Percentiles rank a stretch among this genome's conserved stretches.
phyloP scores from a whole-genome alignment of 1,140 invertebrate genomes.

The Paralvinella palmiformis region DNA sequence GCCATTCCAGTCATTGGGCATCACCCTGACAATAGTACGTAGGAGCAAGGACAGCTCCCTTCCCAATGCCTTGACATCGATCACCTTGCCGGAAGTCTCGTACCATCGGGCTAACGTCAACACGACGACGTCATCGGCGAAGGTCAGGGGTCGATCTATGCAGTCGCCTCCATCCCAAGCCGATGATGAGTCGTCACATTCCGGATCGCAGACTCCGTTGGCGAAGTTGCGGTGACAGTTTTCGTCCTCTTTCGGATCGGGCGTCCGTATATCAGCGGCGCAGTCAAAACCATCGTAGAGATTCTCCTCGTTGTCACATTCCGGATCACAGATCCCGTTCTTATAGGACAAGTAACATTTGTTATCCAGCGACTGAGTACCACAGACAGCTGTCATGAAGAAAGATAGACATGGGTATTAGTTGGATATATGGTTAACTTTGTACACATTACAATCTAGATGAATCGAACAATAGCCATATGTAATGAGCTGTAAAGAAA shows the following conservation, averaged over 20 bases:
- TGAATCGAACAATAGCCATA: no score
- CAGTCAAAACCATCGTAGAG: constrained; percentile 14
- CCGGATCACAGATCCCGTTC: constrained; percentile 6
- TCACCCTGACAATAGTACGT: not conserved
- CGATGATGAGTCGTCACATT: not conserved
- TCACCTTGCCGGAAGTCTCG: not conserved
- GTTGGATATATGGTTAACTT: no score
- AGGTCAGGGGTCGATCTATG: not conserved
- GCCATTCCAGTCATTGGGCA: not conserved
- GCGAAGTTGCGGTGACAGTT: constrained; percentile 1
- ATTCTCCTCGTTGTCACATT: not conserved
- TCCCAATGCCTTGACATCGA: not conserved
- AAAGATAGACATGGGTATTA: no score
- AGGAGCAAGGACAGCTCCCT: not conserved
- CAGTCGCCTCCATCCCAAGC: constrained; percentile 11
- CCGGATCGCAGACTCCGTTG: constrained; percentile 11
- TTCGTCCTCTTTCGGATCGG: not conserved
- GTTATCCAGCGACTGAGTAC: not conserved
- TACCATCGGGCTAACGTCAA: constrained; percentile 1
- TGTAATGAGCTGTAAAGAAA: no score
- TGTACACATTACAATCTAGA: no score
- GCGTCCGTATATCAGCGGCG: not conserved
- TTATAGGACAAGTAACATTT: not conserved
- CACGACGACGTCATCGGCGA: constrained; percentile 6
- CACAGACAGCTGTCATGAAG: constrained; percentile 10